These are phyloP conservation scores for Acrossocheilus wenchowensis DNA, from an alignment of 2,797 vertebrate species.

Conservation along the genomic window DNA sequence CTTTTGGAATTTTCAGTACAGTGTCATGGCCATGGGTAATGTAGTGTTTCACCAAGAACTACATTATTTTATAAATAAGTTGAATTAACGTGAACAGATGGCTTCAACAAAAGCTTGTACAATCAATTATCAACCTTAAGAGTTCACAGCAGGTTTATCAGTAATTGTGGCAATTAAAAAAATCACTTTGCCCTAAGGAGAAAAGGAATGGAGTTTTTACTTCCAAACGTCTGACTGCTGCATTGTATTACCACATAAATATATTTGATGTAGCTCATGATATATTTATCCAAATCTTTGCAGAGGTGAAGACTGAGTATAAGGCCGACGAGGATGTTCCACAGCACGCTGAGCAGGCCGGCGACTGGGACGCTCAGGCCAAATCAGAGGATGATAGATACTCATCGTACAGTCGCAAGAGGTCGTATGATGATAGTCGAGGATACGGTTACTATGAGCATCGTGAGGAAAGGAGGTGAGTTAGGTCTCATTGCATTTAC, in stretches of 20 bases:
- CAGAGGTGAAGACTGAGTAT: conserved; percentile 79
- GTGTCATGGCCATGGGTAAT: not conserved
- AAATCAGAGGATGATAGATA: conserved; percentile 73
- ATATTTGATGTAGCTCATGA: not conserved
- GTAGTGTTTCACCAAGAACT: not conserved
- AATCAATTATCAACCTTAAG: not conserved
- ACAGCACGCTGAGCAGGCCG: conserved; percentile 39
- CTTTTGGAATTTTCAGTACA: not conserved
- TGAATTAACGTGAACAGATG: not conserved
- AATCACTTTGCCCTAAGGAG: not conserved
- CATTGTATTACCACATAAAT: not conserved
- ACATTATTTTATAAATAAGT: not conserved
- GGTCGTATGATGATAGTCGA: conserved; percentile 84
- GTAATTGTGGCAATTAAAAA: not conserved
- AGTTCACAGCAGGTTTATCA: not conserved
- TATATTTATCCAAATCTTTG: conserved; percentile 35
- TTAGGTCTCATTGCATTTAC: not conserved
- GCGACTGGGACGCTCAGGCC: conserved; percentile 65
- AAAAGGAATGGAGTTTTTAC: not conserved
- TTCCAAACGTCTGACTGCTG: not conserved
- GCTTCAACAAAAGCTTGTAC: not conserved
- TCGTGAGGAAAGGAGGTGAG: conserved; percentile 88
- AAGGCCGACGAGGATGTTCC: conserved; percentile 65
- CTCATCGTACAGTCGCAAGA: conserved; percentile 82
- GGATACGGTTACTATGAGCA: conserved; percentile 89